Percentiles rank a stretch among this genome's conserved stretches.
Evolutionary conservation across 1,140 invertebrate species (phyloP).

Genomic region (Drosophila tristis): DNA sequence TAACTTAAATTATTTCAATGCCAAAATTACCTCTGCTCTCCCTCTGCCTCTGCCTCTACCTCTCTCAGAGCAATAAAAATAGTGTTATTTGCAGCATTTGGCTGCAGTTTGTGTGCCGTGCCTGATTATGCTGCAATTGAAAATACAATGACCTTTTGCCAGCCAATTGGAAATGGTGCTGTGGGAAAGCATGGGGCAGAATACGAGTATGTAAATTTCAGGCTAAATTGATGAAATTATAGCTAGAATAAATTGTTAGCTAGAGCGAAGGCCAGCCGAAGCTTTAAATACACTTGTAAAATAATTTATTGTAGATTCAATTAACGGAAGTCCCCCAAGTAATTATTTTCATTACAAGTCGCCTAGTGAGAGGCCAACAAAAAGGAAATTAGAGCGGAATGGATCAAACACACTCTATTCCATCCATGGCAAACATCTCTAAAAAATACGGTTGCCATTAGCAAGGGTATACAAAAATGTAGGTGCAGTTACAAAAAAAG

Average conservation of each 20-base stretch:
- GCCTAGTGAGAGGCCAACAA: no score
- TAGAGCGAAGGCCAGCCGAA: no score
- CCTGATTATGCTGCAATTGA: constrained; percentile 36
- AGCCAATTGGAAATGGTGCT: no score
- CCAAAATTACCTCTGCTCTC: constrained; percentile 15
- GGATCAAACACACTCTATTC: no score
- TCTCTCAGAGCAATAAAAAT: background rate
- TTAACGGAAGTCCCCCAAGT: no score
- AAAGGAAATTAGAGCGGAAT: no score
- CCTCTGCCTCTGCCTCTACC: background rate
- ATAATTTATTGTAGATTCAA: no score
- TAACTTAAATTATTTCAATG: constrained; percentile 57
- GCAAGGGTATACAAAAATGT: constrained; percentile 4
- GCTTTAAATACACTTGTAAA: no score
- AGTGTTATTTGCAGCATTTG: constrained; percentile 38
- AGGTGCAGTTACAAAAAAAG: background rate
- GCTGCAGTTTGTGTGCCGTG: constrained; percentile 23
- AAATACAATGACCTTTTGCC: constrained; percentile 30
- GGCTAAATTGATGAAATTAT: constrained; percentile 26
- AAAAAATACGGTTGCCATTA: no score
- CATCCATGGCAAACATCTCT: no score
- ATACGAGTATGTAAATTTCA: background rate
- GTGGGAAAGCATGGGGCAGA: no score
- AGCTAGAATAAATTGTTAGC: constrained; percentile 9
- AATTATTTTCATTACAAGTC: no score